A percentile compares a stretch with the other conserved stretches of the same genome.
These are phyloP conservation scores for Pollicipes pollicipes DNA, from an alignment of 1,140 invertebrate genomes.

Conservation along the genomic window DNA sequence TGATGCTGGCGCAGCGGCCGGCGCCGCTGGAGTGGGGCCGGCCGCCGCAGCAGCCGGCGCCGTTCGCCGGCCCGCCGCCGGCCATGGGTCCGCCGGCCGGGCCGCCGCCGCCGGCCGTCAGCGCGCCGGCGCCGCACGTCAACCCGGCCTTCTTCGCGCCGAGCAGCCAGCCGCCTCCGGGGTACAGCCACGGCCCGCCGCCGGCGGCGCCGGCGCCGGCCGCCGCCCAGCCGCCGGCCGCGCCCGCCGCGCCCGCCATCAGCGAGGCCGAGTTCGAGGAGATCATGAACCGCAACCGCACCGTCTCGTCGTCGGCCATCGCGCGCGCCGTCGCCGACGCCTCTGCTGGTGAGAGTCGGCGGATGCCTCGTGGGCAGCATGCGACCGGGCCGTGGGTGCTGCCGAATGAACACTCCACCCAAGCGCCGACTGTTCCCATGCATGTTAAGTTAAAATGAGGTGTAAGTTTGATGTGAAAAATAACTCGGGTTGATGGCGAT, in stretches of 20 bases:
- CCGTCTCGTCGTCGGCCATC: conserved; percentile 91
- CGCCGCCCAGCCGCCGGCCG: conserved; percentile 51
- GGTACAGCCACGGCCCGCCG: conserved; percentile 32
- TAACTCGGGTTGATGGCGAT: too few species aligned
- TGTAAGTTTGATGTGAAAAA: too few species aligned
- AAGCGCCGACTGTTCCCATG: too few species aligned
- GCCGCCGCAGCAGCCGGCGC: conserved; percentile 7
- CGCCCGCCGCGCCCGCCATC: conserved; percentile 51
- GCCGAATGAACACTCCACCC: too few species aligned
- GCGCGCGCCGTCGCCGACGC: conserved; percentile 92
- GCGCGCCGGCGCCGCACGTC: conserved; percentile 69
- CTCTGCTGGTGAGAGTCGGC: conserved; percentile 53
- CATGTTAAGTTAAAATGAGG: too few species aligned
- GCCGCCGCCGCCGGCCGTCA: conserved; percentile 35
- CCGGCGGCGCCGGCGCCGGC: conserved; percentile 35
- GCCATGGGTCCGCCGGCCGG: conserved; percentile 5
- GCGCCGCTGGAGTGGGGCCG: conserved; percentile 40
- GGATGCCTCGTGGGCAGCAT: too few species aligned
- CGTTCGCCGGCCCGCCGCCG: conserved; percentile 6
- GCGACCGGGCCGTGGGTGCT: too few species aligned
- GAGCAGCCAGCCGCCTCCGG: conserved; percentile 38
- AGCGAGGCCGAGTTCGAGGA: conserved; percentile 95
- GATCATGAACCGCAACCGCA: conserved; percentile 90
- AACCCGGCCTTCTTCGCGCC: conserved; percentile 89
- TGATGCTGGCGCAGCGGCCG: not conserved